Evolutionary conservation across 1,140 invertebrate genomes (phyloP).

Genomic region (Pseudachorutes palmiensis): DNA sequence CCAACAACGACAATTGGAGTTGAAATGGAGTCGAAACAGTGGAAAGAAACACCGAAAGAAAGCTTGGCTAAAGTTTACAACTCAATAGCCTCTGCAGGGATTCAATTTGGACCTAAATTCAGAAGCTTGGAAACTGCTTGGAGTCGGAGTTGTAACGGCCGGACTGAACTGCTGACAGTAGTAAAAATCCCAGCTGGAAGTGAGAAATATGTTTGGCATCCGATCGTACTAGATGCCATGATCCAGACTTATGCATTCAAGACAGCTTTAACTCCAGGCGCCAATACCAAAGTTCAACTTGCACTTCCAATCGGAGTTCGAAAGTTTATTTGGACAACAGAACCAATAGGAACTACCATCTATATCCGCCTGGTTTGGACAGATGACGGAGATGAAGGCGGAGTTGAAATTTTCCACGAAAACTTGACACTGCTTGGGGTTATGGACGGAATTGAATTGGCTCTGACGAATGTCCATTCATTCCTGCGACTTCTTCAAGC

Average conservation of each 20-base stretch:
- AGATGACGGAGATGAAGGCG: background rate
- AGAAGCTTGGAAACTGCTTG: constrained; percentile 7
- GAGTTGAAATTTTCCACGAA: constrained; percentile 4
- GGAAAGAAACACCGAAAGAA: background rate
- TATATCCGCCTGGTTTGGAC: background rate
- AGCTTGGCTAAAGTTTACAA: background rate
- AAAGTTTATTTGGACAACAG: constrained; percentile 3
- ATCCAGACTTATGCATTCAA: constrained; percentile 6
- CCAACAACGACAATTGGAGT: background rate
- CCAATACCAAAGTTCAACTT: background rate
- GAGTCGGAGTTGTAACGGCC: background rate
- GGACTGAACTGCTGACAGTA: background rate
- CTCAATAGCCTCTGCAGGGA: background rate
- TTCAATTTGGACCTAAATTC: constrained; percentile 6
- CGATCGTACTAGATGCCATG: constrained; percentile 11
- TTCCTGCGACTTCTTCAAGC: constrained; percentile 10
- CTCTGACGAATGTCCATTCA: background rate
- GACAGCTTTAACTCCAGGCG: background rate
- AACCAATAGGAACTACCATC: background rate
- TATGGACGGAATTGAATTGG: constrained; percentile 13
- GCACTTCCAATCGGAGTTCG: background rate
- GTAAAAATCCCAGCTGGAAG: constrained; percentile 4
- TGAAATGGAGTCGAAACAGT: background rate
- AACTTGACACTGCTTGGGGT: background rate
- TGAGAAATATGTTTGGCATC: constrained; percentile 8